Evolutionary conservation across 2,113 vertebrate genomes (phyloP), one percentile per base, ranked within the genome.

Genomic region (Eupsittula cactorum): DNA sequence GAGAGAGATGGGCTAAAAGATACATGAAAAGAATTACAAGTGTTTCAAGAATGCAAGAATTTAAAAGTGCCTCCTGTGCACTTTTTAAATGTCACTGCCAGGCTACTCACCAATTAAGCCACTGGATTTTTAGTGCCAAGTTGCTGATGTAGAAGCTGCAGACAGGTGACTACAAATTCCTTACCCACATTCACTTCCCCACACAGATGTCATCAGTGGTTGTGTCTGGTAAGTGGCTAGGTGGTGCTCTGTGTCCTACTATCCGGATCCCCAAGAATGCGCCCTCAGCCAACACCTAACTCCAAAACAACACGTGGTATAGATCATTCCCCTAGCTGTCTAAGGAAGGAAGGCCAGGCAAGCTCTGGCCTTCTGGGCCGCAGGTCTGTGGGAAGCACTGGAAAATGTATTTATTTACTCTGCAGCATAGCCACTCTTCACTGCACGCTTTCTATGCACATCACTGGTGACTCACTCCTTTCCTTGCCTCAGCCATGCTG

Each of bases 1-100:
- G 46, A 75, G 44, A 71, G 37, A 93, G 60, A 92, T 21, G 31
- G 55, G 79, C 82, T 90, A 93, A 88, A 85, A 94, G 67, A 85
- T 79, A 64, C 1, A 3, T 37, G 68, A 59, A 83, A 81, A 93
- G 25, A 76, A 88, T 86, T 28, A 75, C 27, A 70, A 92, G 63
- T 19, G 10, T 78, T 95, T 90, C 29, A 75, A 86, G 57, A 78
- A 78, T n/a, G 39, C 47, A 64, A 74, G 46, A 64, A 68, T 94
- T 88, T 70, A 47, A 84, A 92, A 84, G 50, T 64, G 49, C 73
- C 35, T 83, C 88, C 55, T 25, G 33, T 67, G 50, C 12, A 2
- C 86, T 90, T 90, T 75, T 19, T 24, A 75, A 88, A 83, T 60
- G 69, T 86, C 76, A 83, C 71, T 93, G 85, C 55, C 50, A 71